These are phyloP conservation scores for Drosophila niveifrons DNA, from an alignment of 2,888 invertebrate species.

Conservation along the genomic window DNA sequence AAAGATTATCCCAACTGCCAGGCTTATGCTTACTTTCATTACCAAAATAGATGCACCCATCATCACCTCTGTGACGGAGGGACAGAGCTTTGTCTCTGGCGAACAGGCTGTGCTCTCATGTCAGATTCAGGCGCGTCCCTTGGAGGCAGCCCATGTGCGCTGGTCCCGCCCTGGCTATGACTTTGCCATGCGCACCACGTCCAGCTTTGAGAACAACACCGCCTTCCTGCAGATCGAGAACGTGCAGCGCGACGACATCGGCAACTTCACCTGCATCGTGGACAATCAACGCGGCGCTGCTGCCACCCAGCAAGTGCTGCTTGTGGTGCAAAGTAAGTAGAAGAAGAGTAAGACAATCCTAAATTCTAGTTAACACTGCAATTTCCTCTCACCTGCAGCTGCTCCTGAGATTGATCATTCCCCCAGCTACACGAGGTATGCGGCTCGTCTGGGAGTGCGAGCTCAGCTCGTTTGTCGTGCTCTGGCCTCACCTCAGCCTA, in stretches of 20 bases:
- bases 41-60: slow-evolving; percentile 74
- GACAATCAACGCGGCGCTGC: slow-evolving; percentile 82
- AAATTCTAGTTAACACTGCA: neutral
- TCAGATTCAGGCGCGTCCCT: slow-evolving; percentile 79
- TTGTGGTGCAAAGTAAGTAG: slow-evolving; percentile 83
- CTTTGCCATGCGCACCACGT: slow-evolving; percentile 75
- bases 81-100: slow-evolving; percentile 79
- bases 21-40: neutral
- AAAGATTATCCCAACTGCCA: neutral
- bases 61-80: slow-evolving; percentile 81
- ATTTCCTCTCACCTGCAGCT: slow-evolving; percentile 60
- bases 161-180: slow-evolving; percentile 83
- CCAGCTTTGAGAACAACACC: slow-evolving; percentile 80
- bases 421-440: slow-evolving; percentile 79
- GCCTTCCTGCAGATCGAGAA: slow-evolving; percentile 80
- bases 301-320: slow-evolving; percentile 76
- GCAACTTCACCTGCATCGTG: slow-evolving; percentile 83
- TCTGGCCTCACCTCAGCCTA: slow-evolving; percentile 81
- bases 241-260: slow-evolving; percentile 82
- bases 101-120: slow-evolving; percentile 82
- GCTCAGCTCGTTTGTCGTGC: slow-evolving; percentile 80
- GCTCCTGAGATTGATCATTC: slow-evolving; percentile 82
- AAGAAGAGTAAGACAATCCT: neutral
- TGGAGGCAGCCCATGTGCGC: slow-evolving; percentile 80
- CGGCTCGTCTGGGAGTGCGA: slow-evolving; percentile 80